Evolutionary conservation across 2,888 invertebrate genomes (phyloP).

Genomic region (Pterobdella sp.): DNA sequence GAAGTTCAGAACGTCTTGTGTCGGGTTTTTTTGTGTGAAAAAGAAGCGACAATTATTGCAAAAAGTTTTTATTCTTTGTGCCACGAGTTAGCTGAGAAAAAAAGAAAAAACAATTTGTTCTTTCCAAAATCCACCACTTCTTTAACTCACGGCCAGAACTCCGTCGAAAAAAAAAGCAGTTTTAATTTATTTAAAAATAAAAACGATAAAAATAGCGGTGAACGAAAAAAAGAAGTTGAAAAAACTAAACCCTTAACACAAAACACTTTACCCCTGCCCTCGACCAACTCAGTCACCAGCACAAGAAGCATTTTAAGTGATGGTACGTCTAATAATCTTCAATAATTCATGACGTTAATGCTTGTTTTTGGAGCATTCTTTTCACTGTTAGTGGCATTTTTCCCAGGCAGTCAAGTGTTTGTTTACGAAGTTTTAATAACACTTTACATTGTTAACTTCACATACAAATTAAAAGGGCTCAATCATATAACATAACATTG

Average conservation of each 20-base stretch:
- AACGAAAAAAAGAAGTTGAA: not conserved
- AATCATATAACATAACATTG: too few species aligned
- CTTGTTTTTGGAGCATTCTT: too few species aligned
- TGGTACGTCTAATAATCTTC: too few species aligned
- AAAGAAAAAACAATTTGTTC: not conserved
- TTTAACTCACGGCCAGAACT: not conserved
- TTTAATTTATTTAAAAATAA: not conserved
- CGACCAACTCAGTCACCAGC: not conserved
- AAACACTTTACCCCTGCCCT: not conserved
- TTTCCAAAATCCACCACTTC: too few species aligned
- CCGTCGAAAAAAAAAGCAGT: not conserved
- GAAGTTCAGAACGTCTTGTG: slow-evolving; percentile 3
- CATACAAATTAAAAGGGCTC: too few species aligned
- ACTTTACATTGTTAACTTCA: too few species aligned
- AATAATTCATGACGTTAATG: too few species aligned
- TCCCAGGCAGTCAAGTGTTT: too few species aligned
- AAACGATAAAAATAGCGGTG: not conserved
- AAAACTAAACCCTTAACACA: not conserved
- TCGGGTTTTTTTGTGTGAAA: not conserved
- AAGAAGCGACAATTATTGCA: slow-evolving; percentile 3
- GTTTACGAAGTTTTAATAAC: too few species aligned
- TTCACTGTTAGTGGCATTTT: too few species aligned
- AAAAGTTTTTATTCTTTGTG: not conserved
- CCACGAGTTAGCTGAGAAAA: not conserved
- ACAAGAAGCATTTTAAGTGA: not conserved